Base-by-base conservation (phyloP, 2,113 vertebrate genomes). In the Zeus faber region DNA sequence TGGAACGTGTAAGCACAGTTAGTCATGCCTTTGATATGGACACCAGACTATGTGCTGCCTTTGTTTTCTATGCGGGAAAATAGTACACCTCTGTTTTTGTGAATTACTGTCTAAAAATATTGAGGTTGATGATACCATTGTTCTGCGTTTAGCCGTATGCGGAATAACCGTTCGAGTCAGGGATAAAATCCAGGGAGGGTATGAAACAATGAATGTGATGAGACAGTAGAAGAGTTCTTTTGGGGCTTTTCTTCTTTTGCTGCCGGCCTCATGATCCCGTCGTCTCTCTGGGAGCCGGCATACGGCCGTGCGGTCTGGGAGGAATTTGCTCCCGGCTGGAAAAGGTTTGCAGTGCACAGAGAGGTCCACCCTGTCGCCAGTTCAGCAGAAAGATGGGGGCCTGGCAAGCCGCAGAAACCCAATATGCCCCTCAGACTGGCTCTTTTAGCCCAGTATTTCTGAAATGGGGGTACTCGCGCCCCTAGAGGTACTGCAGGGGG, bases 261-360 rank as follows among this genome's bases (percentile, higher is more conserved):
- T 59, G 71, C 65, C 48, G 59, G 71, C 67, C 68, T 79, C 81
- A 65, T 75, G 76, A 84, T 79, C 62, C 57, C 20, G 21, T 11
- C 10, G 7, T 48, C 72, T 77, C 72, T 76, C 13, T 29, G 70
- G 74, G 81, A 80, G 74, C 60, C 43, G 39, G 50, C 26, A 67
- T 40, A n/a, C 48, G 56, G 67, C 65, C 64, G 43, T 65, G 71
- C 29, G 46, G 74, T 70, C 40, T 18, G 29, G 4, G 14, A 79
- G 65, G 81, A 85, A 85, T 82, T 71, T 62, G 70, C 72, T 74
- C 62, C 63, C 52, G 67, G 66, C 77, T 85, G 79, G 79, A 74
- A 79, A 81, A 77, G 72, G 66, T 69, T 82, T 57, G 25, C 58
- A 58, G 67, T 59, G 58, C 65, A 56, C 49, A 10, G 27, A 74